Conservation (phyloP, 2,797 vertebrate genomes). For the Chloroceryle inda region DNA sequence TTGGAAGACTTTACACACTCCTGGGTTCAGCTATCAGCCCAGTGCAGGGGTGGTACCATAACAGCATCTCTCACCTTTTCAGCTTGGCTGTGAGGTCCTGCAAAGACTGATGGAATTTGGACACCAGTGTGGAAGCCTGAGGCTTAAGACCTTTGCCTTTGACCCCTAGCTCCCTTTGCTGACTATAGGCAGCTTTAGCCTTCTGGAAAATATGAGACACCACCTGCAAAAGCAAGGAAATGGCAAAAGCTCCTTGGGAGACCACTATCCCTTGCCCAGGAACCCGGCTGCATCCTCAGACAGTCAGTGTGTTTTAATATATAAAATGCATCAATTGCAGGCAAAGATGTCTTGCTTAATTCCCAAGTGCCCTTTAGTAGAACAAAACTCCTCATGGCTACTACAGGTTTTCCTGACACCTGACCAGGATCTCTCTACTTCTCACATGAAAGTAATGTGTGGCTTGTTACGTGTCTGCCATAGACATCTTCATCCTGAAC, state of each 20-base stretch:
- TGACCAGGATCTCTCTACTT: background rate
- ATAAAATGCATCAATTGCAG: rapidly evolving
- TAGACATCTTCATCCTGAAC: background rate
- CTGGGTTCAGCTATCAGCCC: background rate
- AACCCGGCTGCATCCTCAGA: background rate
- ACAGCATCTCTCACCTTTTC: conserved; percentile 82
- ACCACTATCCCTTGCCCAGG: background rate
- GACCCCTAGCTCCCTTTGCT: conserved; percentile 77
- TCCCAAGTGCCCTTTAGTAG: background rate
- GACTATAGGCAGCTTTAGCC: conserved; percentile 78
- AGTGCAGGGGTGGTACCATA: background rate
- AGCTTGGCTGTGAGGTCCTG: conserved; percentile 86
- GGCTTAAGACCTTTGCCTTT: conserved; percentile 78
- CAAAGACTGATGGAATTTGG: conserved; percentile 89
- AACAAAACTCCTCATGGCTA: background rate
- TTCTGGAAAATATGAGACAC: conserved; percentile 88
- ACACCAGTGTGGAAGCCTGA: conserved; percentile 81
- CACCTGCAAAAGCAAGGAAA: conserved; percentile 78
- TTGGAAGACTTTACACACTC: background rate
- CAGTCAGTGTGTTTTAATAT: background rate
- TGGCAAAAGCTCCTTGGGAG: background rate
- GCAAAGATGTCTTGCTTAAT: background rate
- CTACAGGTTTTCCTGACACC: background rate
- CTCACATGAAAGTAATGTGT: background rate
- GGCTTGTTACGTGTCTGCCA: background rate